Evolutionary conservation across 2,797 vertebrate genomes (phyloP).

Genomic region (Xiphophorus birchmanni): DNA sequence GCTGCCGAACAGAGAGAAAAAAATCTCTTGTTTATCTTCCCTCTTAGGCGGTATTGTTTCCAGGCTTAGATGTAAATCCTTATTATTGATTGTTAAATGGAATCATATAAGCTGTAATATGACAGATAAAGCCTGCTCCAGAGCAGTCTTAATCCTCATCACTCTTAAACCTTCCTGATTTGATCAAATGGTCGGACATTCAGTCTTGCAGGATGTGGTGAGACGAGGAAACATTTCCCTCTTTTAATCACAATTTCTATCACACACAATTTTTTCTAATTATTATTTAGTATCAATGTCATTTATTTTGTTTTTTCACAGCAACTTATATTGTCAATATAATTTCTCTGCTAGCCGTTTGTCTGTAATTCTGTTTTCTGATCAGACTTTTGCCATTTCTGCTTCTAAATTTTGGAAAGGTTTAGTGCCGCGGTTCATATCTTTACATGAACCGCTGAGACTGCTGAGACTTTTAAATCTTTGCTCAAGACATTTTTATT

Average conservation of each 20-base stretch:
- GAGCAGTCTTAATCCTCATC: slow-evolving; percentile 5
- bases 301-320: slow-evolving; percentile 2
- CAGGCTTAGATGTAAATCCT: neutral
- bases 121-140: neutral
- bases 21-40: neutral
- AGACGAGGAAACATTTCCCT: slow-evolving; percentile 38
- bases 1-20: neutral
- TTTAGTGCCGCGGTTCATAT: no score
- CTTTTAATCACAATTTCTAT: slow-evolving; percentile 28
- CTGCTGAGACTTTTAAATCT: no score
- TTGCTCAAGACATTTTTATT: no score
- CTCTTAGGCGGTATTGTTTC: neutral
- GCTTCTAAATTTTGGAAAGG: no score
- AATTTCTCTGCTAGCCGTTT: neutral
- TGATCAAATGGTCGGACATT: neutral
- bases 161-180: slow-evolving; percentile 4
- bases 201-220: slow-evolving; percentile 50
- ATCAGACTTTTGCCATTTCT: no score
- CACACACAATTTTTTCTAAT: neutral
- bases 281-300: slow-evolving; percentile 9
- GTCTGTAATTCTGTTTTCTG: no score
- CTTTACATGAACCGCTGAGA: no score
- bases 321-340: neutral
- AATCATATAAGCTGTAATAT: slow-evolving; percentile 7
- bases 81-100: slow-evolving; percentile 5